phyloP scores from a whole-genome alignment of 2,888 invertebrate genomes.

The Cerceris rybyensis region DNA sequence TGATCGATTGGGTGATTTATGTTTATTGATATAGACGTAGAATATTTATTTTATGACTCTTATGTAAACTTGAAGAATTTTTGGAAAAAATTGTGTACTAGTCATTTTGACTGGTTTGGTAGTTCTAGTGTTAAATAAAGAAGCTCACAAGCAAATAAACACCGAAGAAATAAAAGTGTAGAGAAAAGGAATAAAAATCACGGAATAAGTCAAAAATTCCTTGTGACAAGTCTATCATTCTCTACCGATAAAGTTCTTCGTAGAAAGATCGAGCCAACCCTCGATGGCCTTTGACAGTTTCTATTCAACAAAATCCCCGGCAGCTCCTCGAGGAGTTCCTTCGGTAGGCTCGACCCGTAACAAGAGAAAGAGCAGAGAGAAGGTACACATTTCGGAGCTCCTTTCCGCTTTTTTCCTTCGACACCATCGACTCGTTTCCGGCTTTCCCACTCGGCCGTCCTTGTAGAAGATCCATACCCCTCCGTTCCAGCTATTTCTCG shows the following conservation, averaged over 20 bases:
- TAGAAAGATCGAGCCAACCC: constrained; percentile 44
- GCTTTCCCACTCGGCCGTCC: constrained; percentile 12
- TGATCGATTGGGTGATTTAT: no score
- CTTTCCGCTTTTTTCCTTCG: constrained; percentile 48
- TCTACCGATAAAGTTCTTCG: constrained; percentile 40
- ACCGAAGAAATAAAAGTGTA: constrained; percentile 1
- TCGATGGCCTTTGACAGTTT: constrained; percentile 44
- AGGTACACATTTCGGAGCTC: constrained; percentile 37
- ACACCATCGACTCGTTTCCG: constrained; percentile 50
- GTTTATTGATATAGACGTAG: no score
- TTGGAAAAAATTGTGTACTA: no score
- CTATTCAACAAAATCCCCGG: constrained; percentile 45
- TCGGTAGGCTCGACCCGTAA: constrained; percentile 35
- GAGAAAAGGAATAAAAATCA: background rate
- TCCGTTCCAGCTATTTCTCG: constrained; percentile 19
- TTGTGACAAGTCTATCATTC: constrained; percentile 19
- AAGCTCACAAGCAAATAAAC: background rate
- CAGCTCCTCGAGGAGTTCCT: constrained; percentile 29
- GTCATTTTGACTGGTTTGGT: no score
- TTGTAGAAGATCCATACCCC: constrained; percentile 48
- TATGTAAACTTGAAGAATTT: no score
- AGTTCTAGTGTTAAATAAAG: no score
- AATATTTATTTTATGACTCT: no score
- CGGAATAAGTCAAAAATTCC: constrained; percentile 18
- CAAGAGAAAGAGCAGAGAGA: constrained; percentile 16